Evolutionary conservation across 1,140 invertebrate genomes (phyloP).

Genomic region (Pogonognathellus flavescens): DNA sequence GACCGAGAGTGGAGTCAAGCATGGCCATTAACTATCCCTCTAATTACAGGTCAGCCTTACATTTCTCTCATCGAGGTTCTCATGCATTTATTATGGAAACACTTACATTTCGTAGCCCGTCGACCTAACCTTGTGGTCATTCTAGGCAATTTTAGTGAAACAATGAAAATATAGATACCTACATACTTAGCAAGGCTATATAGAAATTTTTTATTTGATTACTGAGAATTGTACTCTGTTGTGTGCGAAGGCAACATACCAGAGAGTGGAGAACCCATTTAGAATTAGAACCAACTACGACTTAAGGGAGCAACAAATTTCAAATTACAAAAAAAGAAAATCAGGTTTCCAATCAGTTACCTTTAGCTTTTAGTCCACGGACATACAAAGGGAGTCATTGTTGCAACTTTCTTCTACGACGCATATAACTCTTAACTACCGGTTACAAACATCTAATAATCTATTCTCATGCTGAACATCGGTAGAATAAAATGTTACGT

Average conservation of each 20-base stretch:
- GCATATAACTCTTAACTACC: conserved; percentile 31
- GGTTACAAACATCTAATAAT: conserved; percentile 7
- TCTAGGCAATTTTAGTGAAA: conserved; percentile 9
- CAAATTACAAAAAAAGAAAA: conserved; percentile 19
- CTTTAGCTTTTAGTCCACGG: neutral
- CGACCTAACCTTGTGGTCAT: conserved; percentile 17
- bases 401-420: conserved; percentile 30
- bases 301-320: neutral
- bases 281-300: neutral
- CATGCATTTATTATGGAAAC: conserved; percentile 18
- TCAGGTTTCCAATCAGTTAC: conserved; percentile 46
- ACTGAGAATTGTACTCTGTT: conserved; percentile 4
- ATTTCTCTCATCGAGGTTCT: conserved; percentile 14
- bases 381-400: neutral
- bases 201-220: conserved; percentile 30
- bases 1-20: conserved; percentile 5
- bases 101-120: neutral
- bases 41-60: conserved; percentile 34
- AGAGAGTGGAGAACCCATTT: neutral
- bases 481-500: no score
- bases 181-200: conserved; percentile 27
- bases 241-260: neutral
- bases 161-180: neutral
- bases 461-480: conserved; percentile 25
- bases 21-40: conserved; percentile 26